Base-by-base conservation (phyloP, 1,140 invertebrate species). In the Pseudomyrmex cubaensis region DNA sequence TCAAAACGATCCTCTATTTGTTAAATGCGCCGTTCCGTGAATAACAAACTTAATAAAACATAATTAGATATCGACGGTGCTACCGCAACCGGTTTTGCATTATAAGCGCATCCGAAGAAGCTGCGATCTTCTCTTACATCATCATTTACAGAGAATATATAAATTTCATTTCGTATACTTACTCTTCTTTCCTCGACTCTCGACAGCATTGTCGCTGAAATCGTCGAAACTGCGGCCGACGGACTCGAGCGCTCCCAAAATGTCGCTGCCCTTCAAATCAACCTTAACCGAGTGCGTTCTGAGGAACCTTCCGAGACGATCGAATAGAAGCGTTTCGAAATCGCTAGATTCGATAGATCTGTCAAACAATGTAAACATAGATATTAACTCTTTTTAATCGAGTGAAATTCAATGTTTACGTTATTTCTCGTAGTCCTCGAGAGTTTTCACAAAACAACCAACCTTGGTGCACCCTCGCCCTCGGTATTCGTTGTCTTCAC, bases 251-350 rank as follows among this genome's bases (percentile, higher is more conserved):
- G 97, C 96, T 76, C 96, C 97, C 2, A 97, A 95, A n/a, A 98
- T 96, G 89, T 98, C 97, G 72, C 95, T 95, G 35, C 97, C 97
- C 93, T 97, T 97, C 62, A 98, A 94, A 93, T 98, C 97, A n/a
- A 98, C 95, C 91, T 97, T 97, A 69, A 98, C 94, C 22, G 97
- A 96, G 93, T 97, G 97, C 0, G 97, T 96, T 89, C 96, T 96
- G 50, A 98, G 93, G 93, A 97, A 98, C 64, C 95, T 95, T 85
- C 97, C 96, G 56, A 97, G 93, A 72, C 97, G 95, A 80, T 95
- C 95, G 70, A 96, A 93, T 44, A 97, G 90, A 75, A 97, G 92
- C 17, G 96, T 95, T 82, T 97, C 97, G 35, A 97, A 83, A 82
- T 95, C 95, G 25, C 89, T 95, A 22, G 95, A 95, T 70, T 96